Percentiles rank a stretch among this genome's conserved stretches.
Evolutionary conservation across 2,797 vertebrate genomes (phyloP).

Genomic region (Odontamblyopus lacepedii): DNA sequence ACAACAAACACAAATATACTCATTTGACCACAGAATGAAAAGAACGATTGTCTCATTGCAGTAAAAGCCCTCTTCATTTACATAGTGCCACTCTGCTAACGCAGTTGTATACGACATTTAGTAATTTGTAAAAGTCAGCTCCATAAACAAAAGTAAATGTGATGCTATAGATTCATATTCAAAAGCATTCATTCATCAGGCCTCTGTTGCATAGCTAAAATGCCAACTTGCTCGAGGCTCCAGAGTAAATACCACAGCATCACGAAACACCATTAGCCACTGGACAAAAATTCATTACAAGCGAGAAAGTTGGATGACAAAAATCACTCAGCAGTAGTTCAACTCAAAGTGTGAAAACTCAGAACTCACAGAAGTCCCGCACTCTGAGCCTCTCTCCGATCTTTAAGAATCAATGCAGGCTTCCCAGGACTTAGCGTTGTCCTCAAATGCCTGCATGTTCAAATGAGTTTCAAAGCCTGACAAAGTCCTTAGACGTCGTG

Average conservation of each 20-base stretch:
- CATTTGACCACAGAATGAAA: background rate
- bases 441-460: background rate
- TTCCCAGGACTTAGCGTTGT: background rate
- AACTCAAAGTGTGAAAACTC: background rate
- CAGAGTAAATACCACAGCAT: conserved; percentile 1
- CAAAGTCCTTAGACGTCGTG: background rate
- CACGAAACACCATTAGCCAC: conserved; percentile 7
- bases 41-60: conserved; percentile 2
- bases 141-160: conserved; percentile 10
- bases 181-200: conserved; percentile 14
- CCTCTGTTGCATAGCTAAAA: conserved; percentile 11
- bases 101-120: background rate
- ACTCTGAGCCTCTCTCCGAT: background rate
- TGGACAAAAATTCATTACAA: conserved; percentile 12
- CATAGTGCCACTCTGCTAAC: background rate
- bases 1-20: too few species aligned
- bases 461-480: too few species aligned
- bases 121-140: conserved; percentile 7
- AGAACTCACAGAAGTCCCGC: background rate
- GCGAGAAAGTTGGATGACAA: background rate
- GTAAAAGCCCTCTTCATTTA: conserved; percentile 1
- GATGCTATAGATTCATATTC: conserved; percentile 4
- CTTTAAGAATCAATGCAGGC: conserved; percentile 2
- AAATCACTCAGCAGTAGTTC: conserved; percentile 7
- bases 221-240: conserved; percentile 9